These are phyloP conservation scores for Eulemur macaco DNA, from an alignment of 2,113 vertebrate species.

Conservation along the genomic window DNA sequence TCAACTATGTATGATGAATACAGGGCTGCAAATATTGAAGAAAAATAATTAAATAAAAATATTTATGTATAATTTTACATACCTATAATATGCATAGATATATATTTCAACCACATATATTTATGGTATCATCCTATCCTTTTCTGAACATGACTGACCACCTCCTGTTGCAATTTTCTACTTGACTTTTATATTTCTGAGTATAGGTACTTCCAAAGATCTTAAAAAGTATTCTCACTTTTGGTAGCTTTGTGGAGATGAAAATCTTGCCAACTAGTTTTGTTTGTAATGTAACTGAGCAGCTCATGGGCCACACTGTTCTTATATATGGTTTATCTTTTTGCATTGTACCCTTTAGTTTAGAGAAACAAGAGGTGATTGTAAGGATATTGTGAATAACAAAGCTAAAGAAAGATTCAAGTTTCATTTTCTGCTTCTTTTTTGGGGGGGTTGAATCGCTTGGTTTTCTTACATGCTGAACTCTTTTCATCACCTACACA, in stretches of 20 bases:
- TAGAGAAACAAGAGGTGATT: not conserved
- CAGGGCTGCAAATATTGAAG: not conserved
- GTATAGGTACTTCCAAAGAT: not conserved
- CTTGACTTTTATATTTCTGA: not conserved
- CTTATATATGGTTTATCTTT: not conserved
- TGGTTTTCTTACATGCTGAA: constrained; percentile 74
- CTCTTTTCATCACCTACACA: not conserved
- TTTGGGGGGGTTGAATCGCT: constrained; percentile 68
- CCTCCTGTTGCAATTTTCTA: not conserved
- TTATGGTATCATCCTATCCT: not conserved
- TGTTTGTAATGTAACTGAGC: not conserved
- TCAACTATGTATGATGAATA: not conserved
- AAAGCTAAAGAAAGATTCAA: not conserved
- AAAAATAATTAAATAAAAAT: constrained; percentile 1
- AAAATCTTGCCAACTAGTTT: not conserved
- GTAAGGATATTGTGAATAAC: constrained; percentile 11
- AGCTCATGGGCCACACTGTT: not conserved
- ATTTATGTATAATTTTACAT: not conserved
- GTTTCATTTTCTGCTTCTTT: constrained; percentile 48
- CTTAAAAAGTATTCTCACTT: not conserved
- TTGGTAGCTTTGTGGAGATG: not conserved
- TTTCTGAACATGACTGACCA: not conserved
- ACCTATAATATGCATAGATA: not conserved
- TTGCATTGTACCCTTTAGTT: not conserved
- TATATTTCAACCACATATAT: not conserved